phyloP scores from a whole-genome alignment of 2,888 invertebrate genomes.

The Cheilosia scutellata region DNA sequence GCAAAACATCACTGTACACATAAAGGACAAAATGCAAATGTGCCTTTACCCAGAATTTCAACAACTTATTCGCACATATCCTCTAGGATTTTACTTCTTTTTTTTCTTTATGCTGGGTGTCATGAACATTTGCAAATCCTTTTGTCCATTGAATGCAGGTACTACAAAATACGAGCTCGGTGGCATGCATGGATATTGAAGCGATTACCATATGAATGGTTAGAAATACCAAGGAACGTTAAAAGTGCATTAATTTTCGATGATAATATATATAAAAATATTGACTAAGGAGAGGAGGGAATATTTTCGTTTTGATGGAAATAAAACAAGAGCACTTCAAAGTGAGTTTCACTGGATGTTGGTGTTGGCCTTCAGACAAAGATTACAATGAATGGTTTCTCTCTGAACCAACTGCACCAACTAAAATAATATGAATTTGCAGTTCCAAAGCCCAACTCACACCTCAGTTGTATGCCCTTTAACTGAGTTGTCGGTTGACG shows the following conservation, averaged over 20 bases:
- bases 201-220: slow-evolving; percentile 70
- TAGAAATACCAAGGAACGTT: slow-evolving; percentile 55
- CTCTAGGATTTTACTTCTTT: slow-evolving; percentile 42
- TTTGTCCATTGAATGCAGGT: slow-evolving; percentile 60
- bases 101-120: slow-evolving; percentile 23
- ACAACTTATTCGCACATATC: slow-evolving; percentile 73
- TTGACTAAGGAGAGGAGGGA: slow-evolving; percentile 23
- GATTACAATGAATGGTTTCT: background rate
- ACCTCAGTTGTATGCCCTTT: background rate
- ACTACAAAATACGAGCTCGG: slow-evolving; percentile 47
- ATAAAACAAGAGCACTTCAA: background rate
- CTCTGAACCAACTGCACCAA: no score
- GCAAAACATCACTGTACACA: slow-evolving; percentile 51
- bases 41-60: slow-evolving; percentile 50
- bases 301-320: slow-evolving; percentile 1
- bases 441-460: background rate
- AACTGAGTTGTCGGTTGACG: background rate
- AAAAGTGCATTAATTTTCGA: slow-evolving; percentile 62
- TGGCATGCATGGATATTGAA: slow-evolving; percentile 55
- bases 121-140: slow-evolving; percentile 66
- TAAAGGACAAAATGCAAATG: slow-evolving; percentile 74
- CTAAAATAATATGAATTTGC: no score
- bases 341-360: background rate
- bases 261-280: slow-evolving; percentile 41
- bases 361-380: no score